phyloP scores from a whole-genome alignment of 2,888 invertebrate genomes.

The Oligia strigilis region DNA sequence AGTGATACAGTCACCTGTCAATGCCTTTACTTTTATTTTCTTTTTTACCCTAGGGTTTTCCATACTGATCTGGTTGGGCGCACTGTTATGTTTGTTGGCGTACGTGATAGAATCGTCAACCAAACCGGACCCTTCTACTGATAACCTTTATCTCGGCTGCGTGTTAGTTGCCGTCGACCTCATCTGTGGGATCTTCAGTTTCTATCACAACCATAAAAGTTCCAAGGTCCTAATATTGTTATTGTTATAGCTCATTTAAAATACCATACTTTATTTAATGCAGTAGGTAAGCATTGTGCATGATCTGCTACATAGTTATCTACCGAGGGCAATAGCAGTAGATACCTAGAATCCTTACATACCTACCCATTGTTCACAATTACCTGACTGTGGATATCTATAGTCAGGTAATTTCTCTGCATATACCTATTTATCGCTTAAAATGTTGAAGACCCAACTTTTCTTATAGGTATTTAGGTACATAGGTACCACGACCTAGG shows the following conservation, averaged over 20 bases:
- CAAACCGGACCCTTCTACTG: conserved; percentile 96
- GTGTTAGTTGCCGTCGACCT: conserved; percentile 98
- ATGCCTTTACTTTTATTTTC: background rate
- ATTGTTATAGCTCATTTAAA: background rate
- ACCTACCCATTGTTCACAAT: background rate
- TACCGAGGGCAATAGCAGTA: background rate
- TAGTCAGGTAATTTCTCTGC: background rate
- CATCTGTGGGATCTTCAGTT: conserved; percentile 99
- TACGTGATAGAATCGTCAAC: conserved; percentile 92
- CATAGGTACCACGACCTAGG: background rate
- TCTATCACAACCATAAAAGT: conserved; percentile 99
- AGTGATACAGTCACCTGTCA: background rate
- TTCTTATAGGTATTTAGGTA: background rate
- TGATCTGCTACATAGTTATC: background rate
- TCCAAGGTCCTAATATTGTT: conserved; percentile 89
- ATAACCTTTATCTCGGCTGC: conserved; percentile 98
- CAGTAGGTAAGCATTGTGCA: background rate
- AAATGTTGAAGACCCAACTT: background rate
- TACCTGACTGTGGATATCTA: background rate
- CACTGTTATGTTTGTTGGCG: conserved; percentile 92
- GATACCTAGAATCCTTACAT: background rate
- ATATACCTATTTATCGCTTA: background rate
- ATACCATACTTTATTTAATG: background rate
- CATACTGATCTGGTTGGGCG: conserved; percentile 94
- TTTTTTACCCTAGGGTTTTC: conserved; percentile 92